Evolutionary conservation across 92 coral and sea anemone genomes (phyloP).

Genomic region (Desmophyllum pertusum): DNA sequence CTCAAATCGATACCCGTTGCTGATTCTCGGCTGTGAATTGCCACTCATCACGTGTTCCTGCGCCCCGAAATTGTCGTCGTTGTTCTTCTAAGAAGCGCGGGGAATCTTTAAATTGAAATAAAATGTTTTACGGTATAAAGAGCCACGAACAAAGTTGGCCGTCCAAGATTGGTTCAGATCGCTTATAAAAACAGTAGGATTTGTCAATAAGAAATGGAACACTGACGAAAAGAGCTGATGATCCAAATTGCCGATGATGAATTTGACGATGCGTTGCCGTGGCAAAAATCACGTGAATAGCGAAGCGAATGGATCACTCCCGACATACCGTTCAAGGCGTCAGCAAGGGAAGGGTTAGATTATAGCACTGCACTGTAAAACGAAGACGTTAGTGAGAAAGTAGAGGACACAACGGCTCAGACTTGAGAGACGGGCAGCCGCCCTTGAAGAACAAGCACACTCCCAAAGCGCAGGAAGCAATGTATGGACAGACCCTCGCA

Average conservation of each 20-base stretch:
- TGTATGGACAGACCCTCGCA: neutral
- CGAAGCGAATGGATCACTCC: conserved; percentile 13
- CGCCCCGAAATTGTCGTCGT: neutral
- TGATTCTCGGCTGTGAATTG: neutral
- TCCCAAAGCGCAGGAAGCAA: neutral
- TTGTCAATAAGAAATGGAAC: neutral
- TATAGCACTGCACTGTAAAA: conserved; percentile 12
- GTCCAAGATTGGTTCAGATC: neutral
- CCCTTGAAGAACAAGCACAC: neutral
- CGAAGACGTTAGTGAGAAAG: neutral
- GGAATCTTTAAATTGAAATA: neutral
- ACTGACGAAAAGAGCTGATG: neutral
- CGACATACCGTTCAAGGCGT: conserved; percentile 12
- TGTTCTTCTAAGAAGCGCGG: conserved; percentile 6
- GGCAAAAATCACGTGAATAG: conserved; percentile 7
- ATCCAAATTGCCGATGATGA: neutral
- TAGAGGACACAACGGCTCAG: neutral
- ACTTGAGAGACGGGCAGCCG: conserved; percentile 6
- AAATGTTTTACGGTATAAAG: neutral
- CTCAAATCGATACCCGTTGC: neutral
- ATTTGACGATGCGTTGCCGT: neutral
- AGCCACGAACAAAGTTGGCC: neutral
- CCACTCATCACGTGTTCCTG: neutral
- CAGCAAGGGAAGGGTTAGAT: neutral
- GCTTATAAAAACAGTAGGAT: neutral